Percentiles rank a stretch among this genome's conserved stretches.
These are phyloP conservation scores for Ispidina lecontei DNA, from an alignment of 2,797 vertebrate species.

Conservation along the genomic window DNA sequence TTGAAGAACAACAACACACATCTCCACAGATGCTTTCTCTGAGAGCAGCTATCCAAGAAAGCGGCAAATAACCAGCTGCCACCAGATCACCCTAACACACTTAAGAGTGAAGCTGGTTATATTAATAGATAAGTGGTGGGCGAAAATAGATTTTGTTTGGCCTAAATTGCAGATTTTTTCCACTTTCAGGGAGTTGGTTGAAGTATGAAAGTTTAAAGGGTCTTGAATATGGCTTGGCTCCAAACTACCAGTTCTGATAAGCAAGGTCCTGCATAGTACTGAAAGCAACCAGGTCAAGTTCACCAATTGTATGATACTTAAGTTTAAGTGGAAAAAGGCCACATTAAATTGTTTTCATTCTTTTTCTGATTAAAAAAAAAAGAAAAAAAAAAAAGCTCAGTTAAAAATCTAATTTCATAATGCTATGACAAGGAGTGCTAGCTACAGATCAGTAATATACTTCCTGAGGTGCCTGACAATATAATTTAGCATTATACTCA, in stretches of 20 bases:
- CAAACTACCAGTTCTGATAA: neutral
- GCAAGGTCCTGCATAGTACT: neutral
- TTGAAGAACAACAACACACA: neutral
- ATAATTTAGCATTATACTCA: conserved; percentile 71
- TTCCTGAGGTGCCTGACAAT: neutral
- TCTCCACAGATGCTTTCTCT: neutral
- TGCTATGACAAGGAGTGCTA: neutral
- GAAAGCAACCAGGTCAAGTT: neutral
- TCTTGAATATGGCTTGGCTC: neutral
- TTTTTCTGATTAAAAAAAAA: neutral
- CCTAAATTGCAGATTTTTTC: neutral
- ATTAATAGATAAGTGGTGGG: neutral
- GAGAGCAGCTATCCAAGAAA: neutral
- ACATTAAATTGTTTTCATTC: neutral
- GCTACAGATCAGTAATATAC: neutral
- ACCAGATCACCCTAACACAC: neutral
- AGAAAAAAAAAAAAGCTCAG: neutral
- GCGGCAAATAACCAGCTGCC: neutral
- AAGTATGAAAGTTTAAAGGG: neutral
- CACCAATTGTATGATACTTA: neutral
- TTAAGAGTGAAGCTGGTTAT: neutral
- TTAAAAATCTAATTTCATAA: neutral
- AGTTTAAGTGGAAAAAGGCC: neutral
- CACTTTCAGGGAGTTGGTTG: neutral
- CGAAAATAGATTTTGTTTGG: neutral